Base-by-base conservation (phyloP, 2,888 invertebrate species). In the Drosophila meridiana region DNA sequence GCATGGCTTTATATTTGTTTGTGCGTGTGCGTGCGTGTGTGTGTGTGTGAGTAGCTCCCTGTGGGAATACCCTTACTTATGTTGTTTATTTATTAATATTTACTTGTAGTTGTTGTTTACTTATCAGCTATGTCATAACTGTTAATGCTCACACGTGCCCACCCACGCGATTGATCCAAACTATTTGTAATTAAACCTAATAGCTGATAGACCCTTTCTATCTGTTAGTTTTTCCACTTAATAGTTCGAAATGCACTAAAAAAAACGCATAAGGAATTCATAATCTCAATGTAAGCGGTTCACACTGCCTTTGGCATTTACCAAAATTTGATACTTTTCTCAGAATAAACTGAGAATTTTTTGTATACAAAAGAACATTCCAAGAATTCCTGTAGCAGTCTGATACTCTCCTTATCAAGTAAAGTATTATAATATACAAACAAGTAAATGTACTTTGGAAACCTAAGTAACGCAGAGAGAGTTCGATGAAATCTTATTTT, bases 71-170 rank as follows among this genome's bases (percentile, higher is more conserved):
- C 43, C 14, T 43, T 67, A 67, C 68, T 76, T 77, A 75, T 85
- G 77, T 78, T 83, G 75, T 82, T 83, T 84, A 82, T 80, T 80
- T 81, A 82, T 77, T 72, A 71, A 78, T 82, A 70, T 83, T 79
- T 64, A 59, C 53, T 28, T 67, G 42, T 66, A 61, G 70, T 43
- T 56, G 32, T 62, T 67, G 59, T 38, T 56, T 52, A 58, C 56
- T 38, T 57, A 38, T 48, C 62, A 61, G 61, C 62, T 68, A 69
- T 68, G 48, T 13, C 36, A 36, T 57, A 69, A 66, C 58, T 73
- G 83, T 76, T 83, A 80, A 69, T 71, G 64, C 74, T 80, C 76
- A 71, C 83, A 82, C 76, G 45, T 58, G 26, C 14, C 20, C 43
- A 26, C 20, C n/a, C 28, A 60, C 20, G 13, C 34, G 32, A 70